These are phyloP conservation scores for Mylabris phalerata DNA, from an alignment of 1,140 invertebrate genomes.

Conservation along the genomic window DNA sequence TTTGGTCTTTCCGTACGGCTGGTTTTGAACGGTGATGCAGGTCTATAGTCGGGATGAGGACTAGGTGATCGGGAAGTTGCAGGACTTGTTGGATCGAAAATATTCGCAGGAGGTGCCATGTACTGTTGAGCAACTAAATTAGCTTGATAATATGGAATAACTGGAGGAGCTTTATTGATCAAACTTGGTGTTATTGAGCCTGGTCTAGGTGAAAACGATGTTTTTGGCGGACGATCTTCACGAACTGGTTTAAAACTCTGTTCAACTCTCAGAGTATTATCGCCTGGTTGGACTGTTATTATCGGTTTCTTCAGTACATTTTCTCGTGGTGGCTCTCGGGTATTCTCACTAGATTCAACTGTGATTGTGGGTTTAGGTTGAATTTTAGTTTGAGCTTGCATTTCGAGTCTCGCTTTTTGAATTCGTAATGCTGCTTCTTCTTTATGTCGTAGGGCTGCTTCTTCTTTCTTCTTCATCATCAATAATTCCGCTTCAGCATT, in stretches of 20 bases:
- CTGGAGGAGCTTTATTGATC: conserved; percentile 58
- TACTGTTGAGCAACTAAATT: conserved; percentile 55
- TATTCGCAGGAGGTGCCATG: conserved; percentile 46
- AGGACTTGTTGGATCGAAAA: conserved; percentile 50
- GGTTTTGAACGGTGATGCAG: conserved; percentile 39
- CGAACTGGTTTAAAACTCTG: conserved; percentile 52
- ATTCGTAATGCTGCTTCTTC: conserved; percentile 17
- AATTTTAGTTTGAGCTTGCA: conserved; percentile 6
- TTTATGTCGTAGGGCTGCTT: conserved; percentile 14
- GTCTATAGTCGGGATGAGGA: conserved; percentile 41
- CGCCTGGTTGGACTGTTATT: conserved; percentile 23
- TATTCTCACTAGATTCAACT: background rate
- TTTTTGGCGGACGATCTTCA: conserved; percentile 41
- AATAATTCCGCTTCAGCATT: conserved; percentile 29
- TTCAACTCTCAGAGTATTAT: conserved; percentile 4
- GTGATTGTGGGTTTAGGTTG: background rate
- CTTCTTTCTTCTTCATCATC: conserved; percentile 26
- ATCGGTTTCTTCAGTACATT: conserved; percentile 19
- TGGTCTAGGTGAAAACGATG: conserved; percentile 31
- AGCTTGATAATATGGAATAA: conserved; percentile 59
- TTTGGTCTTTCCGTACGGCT: conserved; percentile 22
- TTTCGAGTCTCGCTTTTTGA: conserved; percentile 7
- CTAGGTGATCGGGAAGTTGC: conserved; percentile 52
- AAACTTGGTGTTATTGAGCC: conserved; percentile 53
- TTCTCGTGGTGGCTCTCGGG: background rate